Evolutionary conservation across 1,140 invertebrate genomes (phyloP).

Genomic region (Cataglyphis hispanica): DNA sequence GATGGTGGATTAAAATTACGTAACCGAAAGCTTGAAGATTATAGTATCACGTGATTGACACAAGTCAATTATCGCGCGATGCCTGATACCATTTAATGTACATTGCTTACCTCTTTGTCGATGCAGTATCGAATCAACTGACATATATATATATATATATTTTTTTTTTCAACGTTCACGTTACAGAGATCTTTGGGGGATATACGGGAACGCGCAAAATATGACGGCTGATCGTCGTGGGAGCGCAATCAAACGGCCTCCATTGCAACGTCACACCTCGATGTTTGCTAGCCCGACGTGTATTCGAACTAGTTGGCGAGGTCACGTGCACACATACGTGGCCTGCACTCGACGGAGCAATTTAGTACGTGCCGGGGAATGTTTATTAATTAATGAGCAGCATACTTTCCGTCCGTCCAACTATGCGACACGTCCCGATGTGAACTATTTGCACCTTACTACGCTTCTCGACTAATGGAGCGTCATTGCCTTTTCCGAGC

Average conservation of each 20-base stretch:
- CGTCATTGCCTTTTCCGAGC: slow-evolving; percentile 24
- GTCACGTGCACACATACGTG: slow-evolving; percentile 13
- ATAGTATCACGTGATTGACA: not conserved
- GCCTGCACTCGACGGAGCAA: slow-evolving; percentile 18
- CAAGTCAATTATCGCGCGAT: not conserved
- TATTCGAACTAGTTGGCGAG: not conserved
- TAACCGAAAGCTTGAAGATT: not conserved
- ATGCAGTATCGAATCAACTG: slow-evolving; percentile 59
- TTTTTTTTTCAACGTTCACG: not conserved
- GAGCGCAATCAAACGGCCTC: slow-evolving; percentile 37
- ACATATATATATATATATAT: no score
- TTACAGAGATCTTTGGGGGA: not conserved
- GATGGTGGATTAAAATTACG: slow-evolving; percentile 1
- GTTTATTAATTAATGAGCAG: slow-evolving; percentile 67
- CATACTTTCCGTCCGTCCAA: slow-evolving; percentile 54
- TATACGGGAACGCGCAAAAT: not conserved
- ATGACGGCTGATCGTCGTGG: not conserved
- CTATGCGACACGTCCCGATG: slow-evolving; percentile 37
- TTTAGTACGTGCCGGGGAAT: slow-evolving; percentile 46
- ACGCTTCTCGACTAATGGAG: slow-evolving; percentile 28
- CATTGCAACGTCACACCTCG: slow-evolving; percentile 26
- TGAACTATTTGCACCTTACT: slow-evolving; percentile 24
- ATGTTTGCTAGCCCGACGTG: slow-evolving; percentile 26
- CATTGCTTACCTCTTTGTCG: not conserved
- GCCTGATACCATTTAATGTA: no score